Conservation (phyloP, 2,113 vertebrate genomes). For the Nesogale talazaci region DNA sequence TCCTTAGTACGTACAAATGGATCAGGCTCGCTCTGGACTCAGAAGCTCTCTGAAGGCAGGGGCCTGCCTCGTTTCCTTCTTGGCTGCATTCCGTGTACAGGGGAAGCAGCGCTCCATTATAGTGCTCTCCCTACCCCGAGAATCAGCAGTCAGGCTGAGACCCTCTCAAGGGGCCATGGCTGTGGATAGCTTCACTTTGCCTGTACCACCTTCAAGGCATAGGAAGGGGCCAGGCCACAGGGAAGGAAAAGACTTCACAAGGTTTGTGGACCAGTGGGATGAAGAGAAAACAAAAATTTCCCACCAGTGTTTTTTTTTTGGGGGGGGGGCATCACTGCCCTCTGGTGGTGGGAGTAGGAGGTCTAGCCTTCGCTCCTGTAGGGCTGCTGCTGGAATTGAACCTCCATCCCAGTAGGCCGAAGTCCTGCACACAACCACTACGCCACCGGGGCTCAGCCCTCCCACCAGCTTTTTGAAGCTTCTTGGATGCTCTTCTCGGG, state of each 20-base stretch:
- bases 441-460: too few species aligned
- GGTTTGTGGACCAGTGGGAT: too few species aligned
- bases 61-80: fast-evolving
- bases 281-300: too few species aligned
- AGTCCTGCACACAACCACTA: too few species aligned
- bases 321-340: too few species aligned
- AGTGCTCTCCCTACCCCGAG: neutral
- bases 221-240: neutral
- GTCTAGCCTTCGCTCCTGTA: too few species aligned
- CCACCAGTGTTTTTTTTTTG: too few species aligned
- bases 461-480: too few species aligned
- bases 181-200: neutral
- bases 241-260: neutral
- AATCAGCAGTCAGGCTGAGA: neutral
- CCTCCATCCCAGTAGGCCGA: too few species aligned
- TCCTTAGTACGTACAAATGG: neutral
- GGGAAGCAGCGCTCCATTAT: neutral
- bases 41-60: neutral
- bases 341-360: too few species aligned
- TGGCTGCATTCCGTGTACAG: neutral
- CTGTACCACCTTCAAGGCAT: neutral
- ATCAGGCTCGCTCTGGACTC: neutral
- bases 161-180: neutral
- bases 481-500: neutral
- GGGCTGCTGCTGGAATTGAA: too few species aligned